Evolutionary conservation across 2,888 invertebrate genomes (phyloP), one percentile per base, ranked within the genome.

Genomic region (Physocephala rufipes): DNA sequence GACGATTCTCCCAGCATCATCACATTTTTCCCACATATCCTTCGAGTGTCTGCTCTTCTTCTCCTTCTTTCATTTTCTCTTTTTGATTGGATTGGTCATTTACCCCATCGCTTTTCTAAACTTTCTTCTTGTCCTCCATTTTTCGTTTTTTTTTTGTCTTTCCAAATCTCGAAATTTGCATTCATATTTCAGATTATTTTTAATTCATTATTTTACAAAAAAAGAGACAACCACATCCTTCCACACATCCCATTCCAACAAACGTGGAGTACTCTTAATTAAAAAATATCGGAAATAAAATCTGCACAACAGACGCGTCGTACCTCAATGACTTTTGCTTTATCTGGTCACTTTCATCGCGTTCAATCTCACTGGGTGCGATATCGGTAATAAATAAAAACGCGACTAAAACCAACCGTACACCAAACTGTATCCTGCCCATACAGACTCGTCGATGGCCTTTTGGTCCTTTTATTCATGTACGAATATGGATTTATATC

Each of bases 381-480:
- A 21, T 21, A 55, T 21, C 19, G 24, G 19, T 13, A 55, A 55
- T 55, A 55, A 55, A 55, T 55, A 55, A 55, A n/a, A 24, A 21
- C 13, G 21, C 1, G n/a, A n/a, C 53, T 24, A 55, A 55, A 55
- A 55, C n/a, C 15, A 49, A 13, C 3, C 12, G n/a, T n/a, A 12
- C 21, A n/a, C n/a, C n/a, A n/a, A n/a, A n/a, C n/a, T n/a, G n/a
- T n/a, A n/a, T n/a, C n/a, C n/a, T n/a, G n/a, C n/a, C 3, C 12
- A 21, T 12, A 21, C 19, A 24, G 19, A 16, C n/a, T 30, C 24
- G 15, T 64, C 36, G n/a, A n/a, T n/a, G n/a, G n/a, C n/a, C n/a
- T n/a, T n/a, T n/a, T n/a, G n/a, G n/a, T n/a, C n/a, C n/a, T n/a
- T n/a, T n/a, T n/a, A n/a, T n/a, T n/a, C n/a, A n/a, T n/a, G n/a